Base-by-base conservation (phyloP, 2,113 vertebrate species). In the Gymnogyps californianus region DNA sequence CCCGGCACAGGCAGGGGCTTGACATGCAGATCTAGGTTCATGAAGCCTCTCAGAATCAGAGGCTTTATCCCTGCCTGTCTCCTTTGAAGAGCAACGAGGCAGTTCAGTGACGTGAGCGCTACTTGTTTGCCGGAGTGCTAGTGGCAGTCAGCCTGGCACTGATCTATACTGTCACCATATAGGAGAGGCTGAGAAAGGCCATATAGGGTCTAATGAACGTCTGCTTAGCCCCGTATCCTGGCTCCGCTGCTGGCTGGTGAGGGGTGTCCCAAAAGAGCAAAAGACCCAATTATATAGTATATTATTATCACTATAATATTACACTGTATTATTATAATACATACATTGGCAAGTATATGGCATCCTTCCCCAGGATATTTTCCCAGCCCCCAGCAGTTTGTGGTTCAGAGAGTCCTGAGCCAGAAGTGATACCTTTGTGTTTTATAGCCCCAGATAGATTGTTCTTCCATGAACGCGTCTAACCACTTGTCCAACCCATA, bases 121-220 rank as follows among this genome's bases (percentile, higher is more conserved):
- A 21, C 0, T 0, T 29, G 38, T 51, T 49, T 55, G 57, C 24
- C 28, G 62, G 66, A 71, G 29, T 10, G 52, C 8, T 67, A 12
- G 55, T 2, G n/a, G 52, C 61, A 51, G 32, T 29, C 1, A 8
- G 34, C 19, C 22, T 0, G 0, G 38, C 57, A 19, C 32, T 15
- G 31, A 36, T 25, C 61, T 49, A 6, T 40, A 9, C 26, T 61
- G 49, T 17, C 76, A 34, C 49, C 38, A 25, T 17, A 40, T 17
- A 24, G 0, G 2, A n/a, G 31, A 40, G 28, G 18, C 9, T 90
- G 75, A 83, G 64, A 58, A 86, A 90, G 51, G 59, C 71, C 46
- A 31, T 21, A 14, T 2, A 69, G 21, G 25, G 4, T 70, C 47
- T 77, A 62, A 32, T 16, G 15, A 69, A 69, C 70, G 24, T 83